Base-by-base conservation (phyloP, 2,888 invertebrate genomes). In the Kuschelorhynchus macadamiae region DNA sequence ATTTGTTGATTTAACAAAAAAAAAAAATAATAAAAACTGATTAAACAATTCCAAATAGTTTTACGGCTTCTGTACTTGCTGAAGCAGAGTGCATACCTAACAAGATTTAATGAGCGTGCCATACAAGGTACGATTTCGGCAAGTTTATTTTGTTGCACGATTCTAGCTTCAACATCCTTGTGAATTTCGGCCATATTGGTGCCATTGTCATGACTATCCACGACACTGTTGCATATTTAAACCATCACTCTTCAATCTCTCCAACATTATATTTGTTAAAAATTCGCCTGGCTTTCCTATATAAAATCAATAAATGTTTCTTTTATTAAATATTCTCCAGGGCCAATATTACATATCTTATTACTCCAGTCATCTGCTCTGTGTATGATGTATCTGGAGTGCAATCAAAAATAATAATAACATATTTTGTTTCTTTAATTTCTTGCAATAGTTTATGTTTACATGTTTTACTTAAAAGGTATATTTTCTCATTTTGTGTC, bases 21-120 rank as follows among this genome's bases (percentile, higher is more conserved):
- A 11, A 4, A 11, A 36, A 36, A 11, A 11, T 3, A 36, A 12
- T 36, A 36, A 36, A 36, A 36, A 36, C 11, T n/a, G 36, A 36
- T 11, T 36, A n/a, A 36, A 36, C 36, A 36, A 36, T 36, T 36
- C 36, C 36, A 36, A 36, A 36, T 36, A 36, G 36, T 36, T 36
- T 36, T 7, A 7, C 36, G 3, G 36, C 36, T 36, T 36, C 36
- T 36, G 36, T 7, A 36, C 5, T 7, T 7, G 36, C 36, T 36
- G 36, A 36, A 36, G 36, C 36, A 7, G 36, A 3, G 36, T 36
- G 36, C 36, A 36, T 36, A 7, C 11, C 36, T n/a, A 12, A 36
- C 36, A 36, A 36, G 12, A 7, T 36, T 36, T n/a, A 36, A 12
- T n/a, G 36, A 12, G 36, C 11, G 36, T 36, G 36, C 36, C 2